A percentile compares a stretch with the other conserved stretches of the same genome.
Conservation (phyloP, 1,140 invertebrate genomes). For the Metaphire vulgaris region DNA sequence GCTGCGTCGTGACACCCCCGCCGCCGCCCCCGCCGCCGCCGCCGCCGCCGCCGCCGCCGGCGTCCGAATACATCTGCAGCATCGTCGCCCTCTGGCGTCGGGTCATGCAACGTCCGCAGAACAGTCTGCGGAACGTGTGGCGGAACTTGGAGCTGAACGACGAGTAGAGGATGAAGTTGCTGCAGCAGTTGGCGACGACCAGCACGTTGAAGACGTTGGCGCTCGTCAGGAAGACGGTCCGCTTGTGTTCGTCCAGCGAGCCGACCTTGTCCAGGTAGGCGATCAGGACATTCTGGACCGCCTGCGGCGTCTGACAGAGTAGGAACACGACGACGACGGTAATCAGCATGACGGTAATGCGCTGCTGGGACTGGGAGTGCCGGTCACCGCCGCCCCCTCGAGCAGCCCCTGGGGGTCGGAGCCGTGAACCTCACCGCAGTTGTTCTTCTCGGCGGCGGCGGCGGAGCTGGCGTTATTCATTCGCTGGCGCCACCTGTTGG, state of each 20-base stretch:
- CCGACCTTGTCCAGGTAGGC: too few relatives aligned
- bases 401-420: too few relatives aligned
- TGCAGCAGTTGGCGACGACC: slow-evolving; percentile 62
- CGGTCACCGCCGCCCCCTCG: slow-evolving; percentile 23
- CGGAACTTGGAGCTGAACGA: slow-evolving; percentile 69
- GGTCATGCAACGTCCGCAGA: too few relatives aligned
- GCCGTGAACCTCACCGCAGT: neutral
- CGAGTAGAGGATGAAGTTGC: slow-evolving; percentile 72
- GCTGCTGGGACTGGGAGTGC: slow-evolving; percentile 16
- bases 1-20: too few relatives aligned
- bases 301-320: slow-evolving; percentile 25
- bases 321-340: slow-evolving; percentile 29
- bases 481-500: slow-evolving; percentile 12
- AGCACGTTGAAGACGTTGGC: slow-evolving; percentile 70
- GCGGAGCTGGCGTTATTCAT: too few relatives aligned
- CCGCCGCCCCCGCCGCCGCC: too few relatives aligned
- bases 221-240: too few relatives aligned
- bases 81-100: too few relatives aligned
- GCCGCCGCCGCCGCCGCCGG: too few relatives aligned
- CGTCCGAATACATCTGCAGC: too few relatives aligned
- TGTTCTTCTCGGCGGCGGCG: neutral
- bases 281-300: slow-evolving; percentile 23
- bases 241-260: too few relatives aligned
- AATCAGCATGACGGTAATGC: slow-evolving; percentile 29
- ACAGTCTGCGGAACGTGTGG: slow-evolving; percentile 62